Evolutionary conservation across 2,797 vertebrate genomes (phyloP).

Genomic region (Phoebastria nigripes): DNA sequence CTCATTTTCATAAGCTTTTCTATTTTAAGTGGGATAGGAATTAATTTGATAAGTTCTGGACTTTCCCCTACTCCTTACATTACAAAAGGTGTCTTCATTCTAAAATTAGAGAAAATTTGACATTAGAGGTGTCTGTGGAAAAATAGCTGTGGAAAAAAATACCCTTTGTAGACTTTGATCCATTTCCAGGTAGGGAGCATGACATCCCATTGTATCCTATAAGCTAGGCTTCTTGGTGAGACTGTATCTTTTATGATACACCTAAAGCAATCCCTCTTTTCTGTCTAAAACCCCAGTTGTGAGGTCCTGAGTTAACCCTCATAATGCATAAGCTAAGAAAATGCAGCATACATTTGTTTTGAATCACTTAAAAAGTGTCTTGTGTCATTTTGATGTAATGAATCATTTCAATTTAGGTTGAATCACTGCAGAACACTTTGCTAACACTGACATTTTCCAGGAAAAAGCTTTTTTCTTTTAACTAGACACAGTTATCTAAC

Average conservation of each 20-base stretch:
- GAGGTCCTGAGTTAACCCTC: background rate
- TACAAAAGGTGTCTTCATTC: background rate
- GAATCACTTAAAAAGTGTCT: background rate
- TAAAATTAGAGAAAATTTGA: background rate
- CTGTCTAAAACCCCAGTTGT: background rate
- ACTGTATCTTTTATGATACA: background rate
- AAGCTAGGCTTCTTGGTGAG: background rate
- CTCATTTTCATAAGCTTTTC: background rate
- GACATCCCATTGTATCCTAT: background rate
- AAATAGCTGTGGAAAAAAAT: background rate
- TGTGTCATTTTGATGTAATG: background rate
- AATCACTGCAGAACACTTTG: conserved; percentile 17
- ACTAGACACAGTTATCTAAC: background rate
- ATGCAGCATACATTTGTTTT: background rate
- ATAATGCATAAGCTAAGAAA: background rate
- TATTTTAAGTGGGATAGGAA: background rate
- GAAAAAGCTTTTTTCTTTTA: background rate
- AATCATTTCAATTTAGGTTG: background rate
- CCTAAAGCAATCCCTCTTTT: background rate
- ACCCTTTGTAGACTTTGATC: background rate
- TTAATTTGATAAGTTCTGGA: background rate
- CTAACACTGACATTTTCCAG: background rate
- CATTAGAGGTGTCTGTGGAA: background rate
- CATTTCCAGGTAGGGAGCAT: background rate
- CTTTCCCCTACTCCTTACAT: background rate